Evolutionary conservation across 2,113 vertebrate species (phyloP).

Genomic region (Mustela lutreola): DNA sequence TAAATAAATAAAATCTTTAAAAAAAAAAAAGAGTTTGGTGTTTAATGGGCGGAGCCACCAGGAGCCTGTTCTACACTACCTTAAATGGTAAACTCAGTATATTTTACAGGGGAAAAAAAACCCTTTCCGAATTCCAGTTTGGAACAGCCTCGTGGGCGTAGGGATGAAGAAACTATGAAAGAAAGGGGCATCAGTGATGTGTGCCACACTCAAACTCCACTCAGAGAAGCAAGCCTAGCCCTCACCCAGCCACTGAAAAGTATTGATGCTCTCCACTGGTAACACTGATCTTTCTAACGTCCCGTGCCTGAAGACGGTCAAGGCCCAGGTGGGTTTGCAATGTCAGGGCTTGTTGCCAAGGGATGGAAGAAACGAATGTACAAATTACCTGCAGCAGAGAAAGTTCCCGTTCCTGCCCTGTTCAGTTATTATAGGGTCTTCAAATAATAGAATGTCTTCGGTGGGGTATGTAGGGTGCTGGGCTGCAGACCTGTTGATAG

Average conservation of each 20-base stretch:
- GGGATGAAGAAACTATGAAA: background rate
- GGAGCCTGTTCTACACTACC: background rate
- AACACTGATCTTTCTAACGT: background rate
- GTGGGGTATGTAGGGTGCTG: background rate
- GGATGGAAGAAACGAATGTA: background rate
- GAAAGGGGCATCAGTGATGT: background rate
- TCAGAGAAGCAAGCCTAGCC: background rate
- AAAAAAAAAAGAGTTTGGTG: background rate
- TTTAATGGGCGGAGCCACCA: background rate
- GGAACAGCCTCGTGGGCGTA: background rate
- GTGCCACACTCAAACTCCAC: background rate
- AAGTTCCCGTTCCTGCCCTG: background rate
- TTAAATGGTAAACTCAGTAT: background rate
- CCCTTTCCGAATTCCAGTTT: background rate
- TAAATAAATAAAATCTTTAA: too few relatives aligned
- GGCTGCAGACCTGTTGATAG: fast-evolving
- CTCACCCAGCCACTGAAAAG: background rate
- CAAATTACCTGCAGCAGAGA: background rate
- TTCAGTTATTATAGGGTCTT: background rate
- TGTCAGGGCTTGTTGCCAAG: background rate
- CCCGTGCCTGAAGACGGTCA: background rate
- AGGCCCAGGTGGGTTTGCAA: background rate
- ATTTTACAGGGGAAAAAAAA: background rate
- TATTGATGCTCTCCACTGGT: fast-evolving
- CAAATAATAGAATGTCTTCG: background rate